These are phyloP conservation scores for Vombatus ursinus DNA, from an alignment of 2,113 vertebrate genomes.

Conservation along the genomic window DNA sequence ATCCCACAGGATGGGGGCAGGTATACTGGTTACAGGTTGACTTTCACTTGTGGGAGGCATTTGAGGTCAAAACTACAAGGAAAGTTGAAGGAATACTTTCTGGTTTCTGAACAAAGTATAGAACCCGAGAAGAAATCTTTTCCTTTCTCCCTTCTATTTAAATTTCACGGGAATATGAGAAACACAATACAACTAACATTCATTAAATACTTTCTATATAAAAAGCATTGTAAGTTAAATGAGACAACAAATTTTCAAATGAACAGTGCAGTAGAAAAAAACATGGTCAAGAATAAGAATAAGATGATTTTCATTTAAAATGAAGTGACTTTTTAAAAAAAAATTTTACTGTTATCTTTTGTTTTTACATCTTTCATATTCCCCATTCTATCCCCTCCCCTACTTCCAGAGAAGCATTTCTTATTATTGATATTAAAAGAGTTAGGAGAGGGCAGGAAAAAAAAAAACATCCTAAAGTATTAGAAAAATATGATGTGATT, in stretches of 20 bases:
- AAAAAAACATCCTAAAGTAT: not conserved
- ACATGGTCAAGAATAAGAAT: not conserved
- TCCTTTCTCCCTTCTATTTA: not conserved
- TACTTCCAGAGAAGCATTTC: not conserved
- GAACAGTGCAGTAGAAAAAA: not conserved
- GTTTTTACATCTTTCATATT: not conserved
- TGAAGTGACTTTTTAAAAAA: not conserved
- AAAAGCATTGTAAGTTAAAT: not conserved
- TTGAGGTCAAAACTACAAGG: not conserved
- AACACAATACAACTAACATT: conserved; percentile 31
- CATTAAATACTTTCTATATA: not conserved
- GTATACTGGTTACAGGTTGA: not conserved
- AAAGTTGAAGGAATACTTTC: not conserved
- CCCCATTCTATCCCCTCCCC: not conserved
- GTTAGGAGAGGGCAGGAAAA: not conserved
- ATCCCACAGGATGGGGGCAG: not conserved
- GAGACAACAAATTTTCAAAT: not conserved
- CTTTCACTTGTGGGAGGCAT: not conserved
- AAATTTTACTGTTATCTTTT: not conserved
- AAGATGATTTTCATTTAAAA: not conserved
- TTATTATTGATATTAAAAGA: not conserved
- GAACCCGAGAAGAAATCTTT: not conserved
- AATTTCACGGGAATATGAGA: not conserved
- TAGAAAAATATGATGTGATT: not conserved
- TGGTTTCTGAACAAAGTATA: conserved; percentile 12